These are phyloP conservation scores for Oncorhynchus masou DNA, from an alignment of 2,113 vertebrate genomes.

Conservation along the genomic window DNA sequence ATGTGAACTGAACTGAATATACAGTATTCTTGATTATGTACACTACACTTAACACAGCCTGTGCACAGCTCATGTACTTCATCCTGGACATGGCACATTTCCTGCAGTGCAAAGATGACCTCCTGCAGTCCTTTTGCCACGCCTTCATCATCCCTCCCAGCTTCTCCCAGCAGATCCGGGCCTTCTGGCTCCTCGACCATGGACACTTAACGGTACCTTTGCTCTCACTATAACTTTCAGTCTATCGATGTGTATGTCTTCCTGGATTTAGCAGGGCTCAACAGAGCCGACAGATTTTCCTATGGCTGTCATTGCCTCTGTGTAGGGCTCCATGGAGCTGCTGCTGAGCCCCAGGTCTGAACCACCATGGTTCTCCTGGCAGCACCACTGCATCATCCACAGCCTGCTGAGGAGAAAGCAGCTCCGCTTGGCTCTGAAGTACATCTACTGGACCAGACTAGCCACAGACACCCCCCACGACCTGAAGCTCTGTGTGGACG, in stretches of 20 bases:
- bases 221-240: background rate
- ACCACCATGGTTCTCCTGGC: constrained; percentile 45
- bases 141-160: constrained; percentile 52
- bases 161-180: constrained; percentile 55
- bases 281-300: background rate
- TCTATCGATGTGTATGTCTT: background rate
- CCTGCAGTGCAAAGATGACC: constrained; percentile 58
- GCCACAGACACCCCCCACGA: constrained; percentile 43
- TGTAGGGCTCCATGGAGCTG: constrained; percentile 52
- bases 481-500: constrained; percentile 45
- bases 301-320: background rate
- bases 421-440: constrained; percentile 39
- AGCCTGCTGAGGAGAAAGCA: constrained; percentile 49
- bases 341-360: constrained; percentile 50
- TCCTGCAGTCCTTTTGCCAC: constrained; percentile 59
- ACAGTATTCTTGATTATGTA: background rate
- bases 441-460: constrained; percentile 50
- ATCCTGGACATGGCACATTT: constrained; percentile 59
- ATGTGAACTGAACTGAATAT: background rate
- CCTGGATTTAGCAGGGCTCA: background rate
- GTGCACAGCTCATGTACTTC: constrained; percentile 66
- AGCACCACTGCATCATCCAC: constrained; percentile 53
- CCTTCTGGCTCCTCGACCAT: constrained; percentile 64
- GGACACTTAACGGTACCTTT: constrained; percentile 44
- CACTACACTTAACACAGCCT: constrained; percentile 36